These are phyloP conservation scores for Romanogobio albipinnatus DNA, from an alignment of 2,113 vertebrate genomes.

Conservation along the genomic window DNA sequence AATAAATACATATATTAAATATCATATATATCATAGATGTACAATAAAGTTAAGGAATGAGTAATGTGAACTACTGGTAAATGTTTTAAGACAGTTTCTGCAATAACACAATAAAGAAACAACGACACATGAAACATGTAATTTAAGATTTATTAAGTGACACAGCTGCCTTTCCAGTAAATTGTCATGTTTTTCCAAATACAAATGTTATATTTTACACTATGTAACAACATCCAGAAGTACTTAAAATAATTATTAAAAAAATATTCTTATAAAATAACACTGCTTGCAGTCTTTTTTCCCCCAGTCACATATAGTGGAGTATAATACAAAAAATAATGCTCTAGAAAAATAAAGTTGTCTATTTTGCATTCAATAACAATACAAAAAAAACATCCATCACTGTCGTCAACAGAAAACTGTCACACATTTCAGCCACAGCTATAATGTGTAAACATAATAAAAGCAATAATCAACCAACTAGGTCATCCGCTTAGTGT, in stretches of 20 bases:
- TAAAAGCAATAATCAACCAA: neutral
- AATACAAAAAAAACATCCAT: neutral
- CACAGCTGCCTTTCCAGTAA: too few species aligned
- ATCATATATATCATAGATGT: too few species aligned
- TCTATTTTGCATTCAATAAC: neutral
- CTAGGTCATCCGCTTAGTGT: conserved; percentile 11
- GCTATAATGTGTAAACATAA: conserved; percentile 18
- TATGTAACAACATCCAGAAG: neutral
- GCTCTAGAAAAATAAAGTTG: neutral
- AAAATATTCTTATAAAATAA: neutral
- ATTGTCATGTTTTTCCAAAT: too few species aligned
- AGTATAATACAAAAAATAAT: neutral
- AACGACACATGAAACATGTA: too few species aligned
- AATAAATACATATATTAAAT: too few species aligned
- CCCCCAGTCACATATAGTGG: neutral
- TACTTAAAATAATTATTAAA: neutral
- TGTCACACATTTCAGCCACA: neutral
- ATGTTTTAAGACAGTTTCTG: too few species aligned
- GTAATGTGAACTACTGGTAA: too few species aligned
- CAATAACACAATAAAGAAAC: too few species aligned
- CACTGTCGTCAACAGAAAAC: neutral
- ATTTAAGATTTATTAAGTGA: too few species aligned
- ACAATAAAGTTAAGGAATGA: too few species aligned
- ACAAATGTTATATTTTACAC: too few species aligned
- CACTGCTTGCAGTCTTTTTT: neutral